phyloP scores from a whole-genome alignment of 2,113 vertebrate species.

The Sus scrofa region T2T-Sscrofa CM000820.6:10203501-10204000 shows the following conservation, averaged over 20 bases:
- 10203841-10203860: neutral
- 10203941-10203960: conserved; percentile 21
- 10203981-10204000: neutral
- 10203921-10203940: neutral
- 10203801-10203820: neutral
- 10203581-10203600: neutral
- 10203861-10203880: conserved; percentile 35
- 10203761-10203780: neutral
- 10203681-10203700: neutral
- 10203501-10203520: conserved; percentile 31
- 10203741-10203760: neutral
- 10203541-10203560: neutral
- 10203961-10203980: neutral
- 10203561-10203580: conserved; percentile 24
- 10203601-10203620: neutral
- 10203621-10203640: neutral
- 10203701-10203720: neutral
- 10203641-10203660: neutral
- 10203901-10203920: conserved; percentile 41
- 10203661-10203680: neutral
- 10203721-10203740: neutral
- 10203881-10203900: conserved; percentile 22
- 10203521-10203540: neutral
- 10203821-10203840: neutral
- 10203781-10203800: neutral